These are phyloP conservation scores for Promerops cafer DNA, from an alignment of 2,113 vertebrate species.

Conservation along the genomic window DNA sequence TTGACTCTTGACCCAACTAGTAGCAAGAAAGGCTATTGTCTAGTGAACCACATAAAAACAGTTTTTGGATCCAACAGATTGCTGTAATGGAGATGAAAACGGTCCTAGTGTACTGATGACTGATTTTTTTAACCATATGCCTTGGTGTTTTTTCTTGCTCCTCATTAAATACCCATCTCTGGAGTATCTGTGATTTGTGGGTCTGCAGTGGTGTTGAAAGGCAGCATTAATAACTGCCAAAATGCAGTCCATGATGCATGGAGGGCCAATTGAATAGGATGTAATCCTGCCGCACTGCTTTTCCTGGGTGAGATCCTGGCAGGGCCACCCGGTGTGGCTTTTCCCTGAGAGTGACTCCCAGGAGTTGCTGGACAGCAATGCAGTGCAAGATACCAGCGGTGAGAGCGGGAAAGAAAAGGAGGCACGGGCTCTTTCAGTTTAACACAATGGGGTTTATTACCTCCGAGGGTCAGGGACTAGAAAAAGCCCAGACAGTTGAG, in stretches of 20 bases:
- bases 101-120: not conserved
- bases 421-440: too few species aligned
- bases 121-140: not conserved
- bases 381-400: too few species aligned
- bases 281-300: too few species aligned
- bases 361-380: too few species aligned
- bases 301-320: too few species aligned
- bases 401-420: too few species aligned
- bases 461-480: too few species aligned
- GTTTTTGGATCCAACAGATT: not conserved
- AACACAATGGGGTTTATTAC: too few species aligned
- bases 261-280: not conserved
- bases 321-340: too few species aligned
- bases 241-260: not conserved
- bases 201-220: not conserved
- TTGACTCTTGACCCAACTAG: not conserved
- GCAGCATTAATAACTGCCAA: not conserved
- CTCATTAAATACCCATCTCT: not conserved
- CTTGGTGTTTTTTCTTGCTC: not conserved
- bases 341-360: too few species aligned
- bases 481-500: too few species aligned
- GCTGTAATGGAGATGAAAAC: not conserved
- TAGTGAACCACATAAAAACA: not conserved
- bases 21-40: constrained; percentile 1
- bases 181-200: not conserved